Base-by-base conservation (phyloP, 30 jellyfish, hydroid and myxozoan genomes). In the Sanderia malayensis region DNA sequence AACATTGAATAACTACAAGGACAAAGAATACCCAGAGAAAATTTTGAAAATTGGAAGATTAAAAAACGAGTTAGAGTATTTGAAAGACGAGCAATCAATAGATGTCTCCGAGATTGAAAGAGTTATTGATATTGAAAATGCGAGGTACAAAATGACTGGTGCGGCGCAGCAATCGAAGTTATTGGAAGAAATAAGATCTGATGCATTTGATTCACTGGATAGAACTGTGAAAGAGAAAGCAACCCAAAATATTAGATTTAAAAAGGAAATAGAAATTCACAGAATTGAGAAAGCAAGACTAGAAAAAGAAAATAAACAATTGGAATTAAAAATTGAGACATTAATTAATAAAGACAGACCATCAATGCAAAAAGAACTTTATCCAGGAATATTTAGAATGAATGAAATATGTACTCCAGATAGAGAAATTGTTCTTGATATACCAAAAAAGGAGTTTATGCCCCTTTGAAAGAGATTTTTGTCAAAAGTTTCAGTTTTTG, bases 11-110 rank as follows among this genome's bases (percentile, higher is more conserved):
- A 65, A 65, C 30, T 78, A 64, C 41, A 78, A 78, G 37, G 70
- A 78, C 23, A 78, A 78, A 28, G 89, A 66, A 57, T 78, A 78
- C 46, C 89, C 89, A 46, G 89, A 78, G 65, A 78, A 78, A 58
- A 46, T 52, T 18, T 31, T 64, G 23, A 78, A 17, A 34, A 78
- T 78, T 0, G 70, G 59, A 19, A 53, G 53, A 19, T 26, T 78
- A 63, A 65, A 31, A 55, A 64, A 55, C 13, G 89, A 78, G 29
- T 31, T 78, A 1, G 60, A 30, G 23, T 15, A 41, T 4, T 41
- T 78, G 28, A 34, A 34, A 15, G 46, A 13, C 41, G 26, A 46
- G 69, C 69, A 63, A n/a, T 41, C 32, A 3, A 70, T 19, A 41
- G 73, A 53, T 60, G 18, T 80, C 34, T 18, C 44, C 11, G 93